phyloP scores from a whole-genome alignment of 1,140 invertebrate species.

The Saccostrea echinata region DNA sequence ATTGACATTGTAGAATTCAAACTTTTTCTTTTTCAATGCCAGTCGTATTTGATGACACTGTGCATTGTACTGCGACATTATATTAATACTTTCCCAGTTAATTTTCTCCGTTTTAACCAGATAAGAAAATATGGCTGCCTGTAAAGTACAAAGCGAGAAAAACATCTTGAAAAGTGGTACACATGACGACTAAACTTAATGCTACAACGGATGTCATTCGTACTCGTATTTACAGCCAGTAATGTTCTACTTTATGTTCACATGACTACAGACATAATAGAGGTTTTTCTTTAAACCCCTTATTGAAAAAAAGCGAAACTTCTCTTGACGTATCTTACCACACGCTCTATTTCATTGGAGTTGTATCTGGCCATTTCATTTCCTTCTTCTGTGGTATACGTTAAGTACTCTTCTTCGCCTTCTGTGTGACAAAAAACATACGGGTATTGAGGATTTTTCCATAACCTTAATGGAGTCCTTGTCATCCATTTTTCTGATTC shows the following conservation, averaged over 20 bases:
- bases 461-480: conserved; percentile 42
- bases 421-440: conserved; percentile 68
- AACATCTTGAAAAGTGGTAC: too few species aligned
- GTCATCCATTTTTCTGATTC: conserved; percentile 32
- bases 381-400: conserved; percentile 67
- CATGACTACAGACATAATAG: too few species aligned
- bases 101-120: conserved; percentile 51
- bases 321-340: conserved; percentile 60
- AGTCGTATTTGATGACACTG: conserved; percentile 56
- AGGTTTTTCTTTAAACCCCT: too few species aligned
- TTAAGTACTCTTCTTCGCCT: conserved; percentile 65
- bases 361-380: conserved; percentile 71
- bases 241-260: too few species aligned
- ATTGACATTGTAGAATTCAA: conserved; percentile 59
- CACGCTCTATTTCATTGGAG: conserved; percentile 61
- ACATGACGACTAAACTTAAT: too few species aligned
- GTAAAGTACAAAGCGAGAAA: background rate
- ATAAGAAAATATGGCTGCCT: conserved; percentile 59
- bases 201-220: too few species aligned
- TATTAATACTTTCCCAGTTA: conserved; percentile 48
- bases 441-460: conserved; percentile 47
- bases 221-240: too few species aligned
- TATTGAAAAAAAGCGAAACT: too few species aligned
- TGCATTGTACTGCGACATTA: conserved; percentile 66
- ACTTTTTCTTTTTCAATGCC: conserved; percentile 47